Percentiles rank a stretch among this genome's conserved stretches.
Evolutionary conservation across 2,888 invertebrate species (phyloP).

Genomic region (Herminia tarsipennalis): DNA sequence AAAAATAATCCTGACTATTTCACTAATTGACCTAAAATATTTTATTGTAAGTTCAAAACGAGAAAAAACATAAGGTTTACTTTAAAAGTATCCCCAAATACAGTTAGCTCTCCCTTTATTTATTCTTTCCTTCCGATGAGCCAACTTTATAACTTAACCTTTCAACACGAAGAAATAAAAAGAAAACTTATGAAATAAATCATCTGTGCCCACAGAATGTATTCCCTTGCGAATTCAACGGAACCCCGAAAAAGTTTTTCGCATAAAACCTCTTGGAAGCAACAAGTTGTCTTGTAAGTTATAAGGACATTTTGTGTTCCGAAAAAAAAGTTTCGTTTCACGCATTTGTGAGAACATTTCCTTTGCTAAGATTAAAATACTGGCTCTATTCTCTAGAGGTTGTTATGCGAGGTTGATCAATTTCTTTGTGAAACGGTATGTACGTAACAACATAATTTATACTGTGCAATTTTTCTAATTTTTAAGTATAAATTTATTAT

Average conservation of each 20-base stretch:
- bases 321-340: too few relatives aligned
- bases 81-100: not conserved
- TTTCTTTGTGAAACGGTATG: too few relatives aligned
- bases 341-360: too few relatives aligned
- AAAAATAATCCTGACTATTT: too few relatives aligned
- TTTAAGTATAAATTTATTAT: too few relatives aligned
- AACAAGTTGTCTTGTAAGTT: constrained; percentile 37
- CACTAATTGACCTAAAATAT: too few relatives aligned
- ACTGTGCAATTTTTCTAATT: too few relatives aligned
- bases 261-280: constrained; percentile 35
- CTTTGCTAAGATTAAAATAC: too few relatives aligned
- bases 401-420: too few relatives aligned
- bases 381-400: too few relatives aligned
- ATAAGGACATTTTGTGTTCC: not conserved
- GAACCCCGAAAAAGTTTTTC: constrained; percentile 31
- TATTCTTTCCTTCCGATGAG: constrained; percentile 15
- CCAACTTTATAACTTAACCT: constrained; percentile 24
- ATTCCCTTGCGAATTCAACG: constrained; percentile 15
- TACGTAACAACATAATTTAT: too few relatives aligned
- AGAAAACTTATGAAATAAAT: constrained; percentile 20
- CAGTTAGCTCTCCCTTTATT: not conserved
- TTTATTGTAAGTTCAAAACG: too few relatives aligned
- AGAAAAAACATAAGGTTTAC: not conserved
- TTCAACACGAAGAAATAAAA: constrained; percentile 30
- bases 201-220: constrained; percentile 7